These are phyloP conservation scores for Drosophila saltans DNA, from an alignment of 1,140 invertebrate species.

Conservation along the genomic window DNA sequence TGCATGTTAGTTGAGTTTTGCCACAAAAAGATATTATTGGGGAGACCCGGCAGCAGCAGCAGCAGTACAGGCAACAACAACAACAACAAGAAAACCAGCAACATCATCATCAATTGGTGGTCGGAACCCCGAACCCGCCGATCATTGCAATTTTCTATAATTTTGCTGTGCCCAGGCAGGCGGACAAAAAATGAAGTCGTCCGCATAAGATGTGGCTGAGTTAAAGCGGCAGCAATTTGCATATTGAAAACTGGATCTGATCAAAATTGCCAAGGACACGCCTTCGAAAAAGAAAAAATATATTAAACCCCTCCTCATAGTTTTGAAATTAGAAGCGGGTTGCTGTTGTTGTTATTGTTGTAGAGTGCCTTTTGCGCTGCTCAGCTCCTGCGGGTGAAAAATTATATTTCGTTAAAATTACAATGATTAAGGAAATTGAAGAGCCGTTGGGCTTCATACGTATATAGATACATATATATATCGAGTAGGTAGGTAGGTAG, in stretches of 20 bases:
- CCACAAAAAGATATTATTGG: conserved; percentile 40
- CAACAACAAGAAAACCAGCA: background rate
- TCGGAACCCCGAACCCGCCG: conserved; percentile 28
- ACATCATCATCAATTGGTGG: conserved; percentile 12
- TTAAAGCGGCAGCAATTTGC: conserved; percentile 64
- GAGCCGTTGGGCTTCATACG: conserved; percentile 28
- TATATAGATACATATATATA: conserved; percentile 28
- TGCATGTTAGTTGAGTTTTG: conserved; percentile 56
- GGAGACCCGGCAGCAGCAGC: conserved; percentile 50
- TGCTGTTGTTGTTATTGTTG: background rate
- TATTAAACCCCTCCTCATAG: conserved; percentile 33
- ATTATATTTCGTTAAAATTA: conserved; percentile 54
- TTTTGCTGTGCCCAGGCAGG: conserved; percentile 55
- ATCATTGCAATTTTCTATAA: conserved; percentile 83
- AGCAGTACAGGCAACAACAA: background rate
- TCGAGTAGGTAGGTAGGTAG: conserved; percentile 4
- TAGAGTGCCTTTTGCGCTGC: conserved; percentile 23
- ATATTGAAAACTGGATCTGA: conserved; percentile 69
- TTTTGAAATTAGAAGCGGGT: conserved; percentile 56
- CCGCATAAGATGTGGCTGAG: conserved; percentile 31
- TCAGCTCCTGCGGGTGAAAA: conserved; percentile 35
- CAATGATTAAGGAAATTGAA: conserved; percentile 58
- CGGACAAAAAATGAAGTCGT: conserved; percentile 65
- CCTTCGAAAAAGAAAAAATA: conserved; percentile 32
- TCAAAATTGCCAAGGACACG: conserved; percentile 65